phyloP scores from a whole-genome alignment of 2,797 vertebrate species.

The Xenopus petersii region DNA sequence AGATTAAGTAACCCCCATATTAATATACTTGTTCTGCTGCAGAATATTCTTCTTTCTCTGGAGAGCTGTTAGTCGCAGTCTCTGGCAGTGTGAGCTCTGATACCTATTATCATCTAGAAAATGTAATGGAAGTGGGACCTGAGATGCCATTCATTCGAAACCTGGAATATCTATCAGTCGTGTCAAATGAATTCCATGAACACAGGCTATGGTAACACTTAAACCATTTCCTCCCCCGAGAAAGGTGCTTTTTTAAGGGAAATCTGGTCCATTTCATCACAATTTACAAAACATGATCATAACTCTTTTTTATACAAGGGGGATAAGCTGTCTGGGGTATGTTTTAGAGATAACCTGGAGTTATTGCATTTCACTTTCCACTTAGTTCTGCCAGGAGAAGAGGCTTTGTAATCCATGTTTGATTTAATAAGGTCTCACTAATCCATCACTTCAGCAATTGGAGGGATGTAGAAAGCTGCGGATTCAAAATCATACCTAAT shows the following conservation, averaged over 20 bases:
- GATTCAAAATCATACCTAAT: slow-evolving; percentile 9
- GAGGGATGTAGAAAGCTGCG: neutral
- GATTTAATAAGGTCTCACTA: slow-evolving; percentile 16
- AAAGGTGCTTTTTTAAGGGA: slow-evolving; percentile 43
- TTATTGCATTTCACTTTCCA: slow-evolving; percentile 36
- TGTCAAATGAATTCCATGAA: slow-evolving; percentile 35
- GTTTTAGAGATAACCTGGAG: slow-evolving; percentile 34
- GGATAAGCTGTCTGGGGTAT: slow-evolving; percentile 21
- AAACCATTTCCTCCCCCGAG: slow-evolving; percentile 42
- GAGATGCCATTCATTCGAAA: slow-evolving; percentile 46
- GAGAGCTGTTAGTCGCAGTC: slow-evolving; percentile 38
- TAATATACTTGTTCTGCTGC: slow-evolving; percentile 34
- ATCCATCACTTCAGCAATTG: slow-evolving; percentile 9
- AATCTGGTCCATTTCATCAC: slow-evolving; percentile 47
- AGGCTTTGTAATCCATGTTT: slow-evolving; percentile 13
- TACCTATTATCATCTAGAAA: slow-evolving; percentile 49
- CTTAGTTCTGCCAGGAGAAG: slow-evolving; percentile 12
- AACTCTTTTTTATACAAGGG: slow-evolving; percentile 44
- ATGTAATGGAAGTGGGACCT: slow-evolving; percentile 44
- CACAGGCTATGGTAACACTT: slow-evolving; percentile 46
- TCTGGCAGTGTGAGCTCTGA: slow-evolving; percentile 37
- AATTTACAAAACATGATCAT: slow-evolving; percentile 49
- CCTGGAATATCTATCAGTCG: slow-evolving; percentile 48
- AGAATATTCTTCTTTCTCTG: slow-evolving; percentile 36
- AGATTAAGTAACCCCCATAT: slow-evolving; percentile 36